A percentile compares a stretch with the other conserved stretches of the same genome.
Evolutionary conservation across 2,888 invertebrate genomes (phyloP).

Genomic region (Drosophila lutescens): DNA sequence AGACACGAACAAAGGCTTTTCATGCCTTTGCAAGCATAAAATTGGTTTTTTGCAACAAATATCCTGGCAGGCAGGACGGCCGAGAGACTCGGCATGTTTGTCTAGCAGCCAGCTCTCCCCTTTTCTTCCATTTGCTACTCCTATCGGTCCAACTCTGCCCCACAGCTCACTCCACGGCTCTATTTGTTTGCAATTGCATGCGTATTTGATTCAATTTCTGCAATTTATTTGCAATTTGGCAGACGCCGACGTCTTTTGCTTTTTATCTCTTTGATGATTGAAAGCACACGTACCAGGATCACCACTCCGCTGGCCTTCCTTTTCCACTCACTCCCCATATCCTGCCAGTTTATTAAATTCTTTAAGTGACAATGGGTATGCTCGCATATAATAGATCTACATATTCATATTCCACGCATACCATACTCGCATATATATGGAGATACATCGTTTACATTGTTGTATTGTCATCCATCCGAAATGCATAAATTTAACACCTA

Average conservation of each 20-base stretch:
- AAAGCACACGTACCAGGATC: conserved; percentile 70
- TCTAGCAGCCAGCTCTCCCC: conserved; percentile 47
- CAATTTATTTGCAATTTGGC: conserved; percentile 82
- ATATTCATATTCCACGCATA: conserved; percentile 4
- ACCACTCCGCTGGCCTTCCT: conserved; percentile 27
- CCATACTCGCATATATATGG: conserved; percentile 24
- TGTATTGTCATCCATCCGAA: conserved; percentile 73
- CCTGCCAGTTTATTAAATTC: conserved; percentile 59
- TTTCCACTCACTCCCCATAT: neutral
- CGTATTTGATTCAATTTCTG: conserved; percentile 83
- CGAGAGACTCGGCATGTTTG: conserved; percentile 48
- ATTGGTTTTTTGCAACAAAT: conserved; percentile 81
- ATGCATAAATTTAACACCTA: conserved; percentile 80
- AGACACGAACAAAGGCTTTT: conserved; percentile 81
- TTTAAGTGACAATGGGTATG: conserved; percentile 54
- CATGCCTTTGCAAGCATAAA: conserved; percentile 81
- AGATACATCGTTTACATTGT: conserved; percentile 60
- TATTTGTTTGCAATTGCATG: conserved; percentile 79
- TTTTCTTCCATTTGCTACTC: conserved; percentile 1
- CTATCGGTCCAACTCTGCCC: conserved; percentile 7
- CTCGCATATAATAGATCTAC: conserved; percentile 4
- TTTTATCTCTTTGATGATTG: conserved; percentile 79
- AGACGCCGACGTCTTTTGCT: conserved; percentile 57
- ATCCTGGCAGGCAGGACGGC: conserved; percentile 58
- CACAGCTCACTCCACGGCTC: conserved; percentile 27